phyloP scores from a whole-genome alignment of 1,140 invertebrate genomes.

The Drosophila mauritiana region DNA sequence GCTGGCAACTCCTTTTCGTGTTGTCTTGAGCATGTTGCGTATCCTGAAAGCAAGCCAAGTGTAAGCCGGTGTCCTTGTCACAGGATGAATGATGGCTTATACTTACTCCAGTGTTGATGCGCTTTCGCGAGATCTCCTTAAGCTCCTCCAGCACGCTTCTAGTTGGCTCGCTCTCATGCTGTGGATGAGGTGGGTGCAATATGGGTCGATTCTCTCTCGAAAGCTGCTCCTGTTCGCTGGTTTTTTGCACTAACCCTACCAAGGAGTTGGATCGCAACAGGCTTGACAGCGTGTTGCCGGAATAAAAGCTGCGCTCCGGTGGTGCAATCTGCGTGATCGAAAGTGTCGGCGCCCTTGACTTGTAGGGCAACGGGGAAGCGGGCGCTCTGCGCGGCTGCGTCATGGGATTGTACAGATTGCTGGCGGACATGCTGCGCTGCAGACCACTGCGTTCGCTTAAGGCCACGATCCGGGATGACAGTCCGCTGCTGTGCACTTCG shows the following conservation, averaged over 20 bases:
- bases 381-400: constrained; percentile 70
- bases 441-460: constrained; percentile 23
- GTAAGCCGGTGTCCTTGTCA: constrained; percentile 12
- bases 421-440: constrained; percentile 72
- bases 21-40: constrained; percentile 47
- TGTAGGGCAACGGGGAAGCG: constrained; percentile 62
- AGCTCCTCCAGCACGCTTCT: constrained; percentile 85
- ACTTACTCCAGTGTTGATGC: constrained; percentile 85
- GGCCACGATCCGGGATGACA: constrained; percentile 83
- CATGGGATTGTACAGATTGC: constrained; percentile 77
- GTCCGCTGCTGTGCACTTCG: constrained; percentile 85
- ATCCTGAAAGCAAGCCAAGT: constrained; percentile 61
- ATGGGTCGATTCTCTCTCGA: constrained; percentile 80
- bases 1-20: constrained; percentile 73
- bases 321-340: constrained; percentile 84
- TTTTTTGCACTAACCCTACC: constrained; percentile 58
- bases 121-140: constrained; percentile 86
- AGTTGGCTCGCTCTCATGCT: constrained; percentile 80
- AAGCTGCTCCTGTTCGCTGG: constrained; percentile 65
- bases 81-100: background rate
- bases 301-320: constrained; percentile 72
- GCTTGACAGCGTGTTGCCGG: constrained; percentile 72
- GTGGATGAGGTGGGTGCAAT: constrained; percentile 71
- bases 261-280: constrained; percentile 77
- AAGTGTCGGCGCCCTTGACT: constrained; percentile 63